Conservation (phyloP, 2,797 vertebrate genomes). For the Bufotes viridis region DNA sequence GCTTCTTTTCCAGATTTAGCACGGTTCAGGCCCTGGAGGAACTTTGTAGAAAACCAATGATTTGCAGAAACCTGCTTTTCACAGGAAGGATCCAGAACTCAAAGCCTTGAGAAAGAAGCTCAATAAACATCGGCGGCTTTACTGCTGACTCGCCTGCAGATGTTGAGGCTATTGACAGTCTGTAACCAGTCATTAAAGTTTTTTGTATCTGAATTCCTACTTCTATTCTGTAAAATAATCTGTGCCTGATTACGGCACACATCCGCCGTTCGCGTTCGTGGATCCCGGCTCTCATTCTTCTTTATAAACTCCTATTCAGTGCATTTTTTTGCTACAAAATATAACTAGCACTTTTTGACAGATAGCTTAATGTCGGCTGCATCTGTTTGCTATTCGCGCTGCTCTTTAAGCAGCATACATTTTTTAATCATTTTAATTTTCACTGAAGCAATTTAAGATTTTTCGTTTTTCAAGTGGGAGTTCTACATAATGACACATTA, state of each 20-base stretch:
- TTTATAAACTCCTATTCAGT: slow-evolving; percentile 16
- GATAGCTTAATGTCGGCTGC: slow-evolving; percentile 49
- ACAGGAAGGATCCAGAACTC: neutral
- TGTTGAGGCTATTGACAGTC: slow-evolving; percentile 43
- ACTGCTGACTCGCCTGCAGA: slow-evolving; percentile 47
- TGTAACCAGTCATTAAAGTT: slow-evolving; percentile 38
- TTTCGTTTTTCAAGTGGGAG: slow-evolving; percentile 59
- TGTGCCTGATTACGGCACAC: slow-evolving; percentile 43
- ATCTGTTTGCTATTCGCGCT: slow-evolving; percentile 50
- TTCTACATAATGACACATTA: slow-evolving; percentile 59
- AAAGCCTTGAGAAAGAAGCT: neutral
- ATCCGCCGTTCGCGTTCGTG: slow-evolving; percentile 21
- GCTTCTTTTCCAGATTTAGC: no score
- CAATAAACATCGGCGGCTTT: slow-evolving; percentile 31
- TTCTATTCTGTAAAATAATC: slow-evolving; percentile 52
- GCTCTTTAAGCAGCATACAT: slow-evolving; percentile 17
- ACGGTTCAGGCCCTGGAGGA: no score
- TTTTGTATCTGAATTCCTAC: slow-evolving; percentile 29
- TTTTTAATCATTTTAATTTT: slow-evolving; percentile 31
- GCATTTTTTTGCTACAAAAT: slow-evolving; percentile 35
- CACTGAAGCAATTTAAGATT: slow-evolving; percentile 42
- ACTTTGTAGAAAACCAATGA: no score
- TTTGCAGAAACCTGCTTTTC: neutral
- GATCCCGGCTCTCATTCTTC: slow-evolving; percentile 35
- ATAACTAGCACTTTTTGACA: slow-evolving; percentile 20